phyloP scores from a whole-genome alignment of 2,888 invertebrate species.

The Pachymerium ferrugineum region DNA sequence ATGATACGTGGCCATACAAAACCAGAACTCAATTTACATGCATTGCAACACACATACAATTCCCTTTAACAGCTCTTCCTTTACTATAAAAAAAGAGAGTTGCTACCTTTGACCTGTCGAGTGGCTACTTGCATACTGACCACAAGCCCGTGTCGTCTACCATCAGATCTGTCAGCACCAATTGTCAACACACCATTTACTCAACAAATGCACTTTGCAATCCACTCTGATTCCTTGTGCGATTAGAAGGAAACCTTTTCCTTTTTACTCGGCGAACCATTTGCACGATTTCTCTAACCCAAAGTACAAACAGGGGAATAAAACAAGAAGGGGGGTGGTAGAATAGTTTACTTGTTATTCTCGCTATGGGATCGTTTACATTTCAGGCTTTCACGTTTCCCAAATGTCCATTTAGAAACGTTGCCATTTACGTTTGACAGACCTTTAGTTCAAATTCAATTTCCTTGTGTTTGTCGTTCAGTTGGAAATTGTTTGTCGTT shows the following conservation, averaged over 20 bases:
- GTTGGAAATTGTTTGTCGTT: too few relatives aligned
- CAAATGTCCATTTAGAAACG: too few relatives aligned
- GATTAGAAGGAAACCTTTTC: background rate
- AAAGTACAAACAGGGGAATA: background rate
- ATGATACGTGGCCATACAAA: background rate
- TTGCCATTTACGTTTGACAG: too few relatives aligned
- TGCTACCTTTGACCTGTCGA: background rate
- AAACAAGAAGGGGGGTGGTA: background rate
- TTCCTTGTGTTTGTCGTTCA: too few relatives aligned
- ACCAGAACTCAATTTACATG: conserved; percentile 21
- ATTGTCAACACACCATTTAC: conserved; percentile 4
- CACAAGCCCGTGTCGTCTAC: background rate
- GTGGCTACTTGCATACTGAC: conserved; percentile 25
- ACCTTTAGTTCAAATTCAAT: too few relatives aligned
- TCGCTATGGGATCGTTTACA: background rate
- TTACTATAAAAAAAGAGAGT: background rate
- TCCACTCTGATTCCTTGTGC: background rate
- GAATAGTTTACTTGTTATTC: too few relatives aligned
- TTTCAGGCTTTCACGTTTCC: too few relatives aligned
- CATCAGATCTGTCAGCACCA: background rate
- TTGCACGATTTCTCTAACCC: background rate
- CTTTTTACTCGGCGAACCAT: too few relatives aligned
- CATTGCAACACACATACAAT: background rate
- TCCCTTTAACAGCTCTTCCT: background rate
- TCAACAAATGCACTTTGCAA: background rate